These are phyloP conservation scores for Crypturellus tataupa DNA, from an alignment of 2,797 vertebrate genomes.

Conservation along the genomic window DNA sequence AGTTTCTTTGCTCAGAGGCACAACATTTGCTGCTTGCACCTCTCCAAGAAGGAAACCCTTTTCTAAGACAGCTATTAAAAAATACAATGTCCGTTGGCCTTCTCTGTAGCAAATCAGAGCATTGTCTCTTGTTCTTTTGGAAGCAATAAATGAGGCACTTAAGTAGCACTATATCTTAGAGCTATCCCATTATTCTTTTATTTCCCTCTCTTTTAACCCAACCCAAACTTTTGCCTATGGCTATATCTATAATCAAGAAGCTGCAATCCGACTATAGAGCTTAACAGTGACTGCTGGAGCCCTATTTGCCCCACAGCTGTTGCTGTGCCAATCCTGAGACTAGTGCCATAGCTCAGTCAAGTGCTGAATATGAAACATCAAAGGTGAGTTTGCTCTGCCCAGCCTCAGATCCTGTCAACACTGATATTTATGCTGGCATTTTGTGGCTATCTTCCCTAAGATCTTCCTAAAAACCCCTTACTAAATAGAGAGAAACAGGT, in stretches of 20 bases:
- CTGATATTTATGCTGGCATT: background rate
- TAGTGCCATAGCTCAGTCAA: background rate
- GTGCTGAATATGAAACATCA: background rate
- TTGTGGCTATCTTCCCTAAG: background rate
- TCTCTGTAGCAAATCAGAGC: background rate
- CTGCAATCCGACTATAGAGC: background rate
- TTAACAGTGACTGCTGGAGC: background rate
- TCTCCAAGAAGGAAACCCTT: background rate
- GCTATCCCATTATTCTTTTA: background rate
- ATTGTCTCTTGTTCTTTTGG: slow-evolving; percentile 9
- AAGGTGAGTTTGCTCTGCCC: background rate
- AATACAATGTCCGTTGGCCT: background rate
- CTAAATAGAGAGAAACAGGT: background rate
- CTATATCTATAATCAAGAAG: background rate
- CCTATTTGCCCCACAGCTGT: background rate
- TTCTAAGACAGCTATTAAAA: slow-evolving; percentile 25
- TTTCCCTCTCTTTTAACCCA: background rate
- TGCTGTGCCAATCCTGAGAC: too few species aligned
- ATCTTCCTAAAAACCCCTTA: background rate
- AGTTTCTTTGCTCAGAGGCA: background rate
- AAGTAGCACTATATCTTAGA: background rate
- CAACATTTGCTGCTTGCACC: background rate
- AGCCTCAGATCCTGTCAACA: background rate
- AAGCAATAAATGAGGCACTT: slow-evolving; percentile 19
- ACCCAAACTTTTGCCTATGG: background rate